Evolutionary conservation across 1,140 invertebrate genomes (phyloP).

Genomic region (Bombus confusus): DNA sequence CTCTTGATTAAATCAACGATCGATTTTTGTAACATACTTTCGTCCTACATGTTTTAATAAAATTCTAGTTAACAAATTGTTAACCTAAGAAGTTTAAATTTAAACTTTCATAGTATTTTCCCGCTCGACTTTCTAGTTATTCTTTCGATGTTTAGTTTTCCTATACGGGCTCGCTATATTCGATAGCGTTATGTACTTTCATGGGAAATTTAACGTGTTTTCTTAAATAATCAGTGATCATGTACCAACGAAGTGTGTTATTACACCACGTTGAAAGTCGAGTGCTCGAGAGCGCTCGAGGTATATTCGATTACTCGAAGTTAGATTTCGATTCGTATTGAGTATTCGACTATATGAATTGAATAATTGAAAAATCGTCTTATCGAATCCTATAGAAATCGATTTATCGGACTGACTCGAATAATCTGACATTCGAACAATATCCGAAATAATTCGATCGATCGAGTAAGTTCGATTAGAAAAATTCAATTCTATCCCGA

Average conservation of each 20-base stretch:
- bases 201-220: neutral
- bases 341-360: neutral
- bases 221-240: slow-evolving; percentile 12
- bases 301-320: neutral
- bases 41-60: neutral
- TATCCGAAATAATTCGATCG: neutral
- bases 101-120: neutral
- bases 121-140: slow-evolving; percentile 1
- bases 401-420: neutral
- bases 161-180: neutral
- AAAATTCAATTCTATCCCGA: neutral
- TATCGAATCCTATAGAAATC: neutral
- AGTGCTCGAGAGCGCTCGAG: neutral
- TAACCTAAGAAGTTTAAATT: neutral
- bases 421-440: neutral
- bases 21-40: slow-evolving; percentile 24
- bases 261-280: neutral
- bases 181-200: neutral
- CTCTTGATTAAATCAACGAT: slow-evolving; percentile 11
- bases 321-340: neutral
- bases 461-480: neutral
- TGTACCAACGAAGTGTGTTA: neutral
- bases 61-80: neutral
- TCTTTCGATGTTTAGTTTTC: slow-evolving; percentile 13
- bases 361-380: neutral